phyloP scores from a whole-genome alignment of 2,113 vertebrate species.

The Myiozetetes cayanensis region DNA sequence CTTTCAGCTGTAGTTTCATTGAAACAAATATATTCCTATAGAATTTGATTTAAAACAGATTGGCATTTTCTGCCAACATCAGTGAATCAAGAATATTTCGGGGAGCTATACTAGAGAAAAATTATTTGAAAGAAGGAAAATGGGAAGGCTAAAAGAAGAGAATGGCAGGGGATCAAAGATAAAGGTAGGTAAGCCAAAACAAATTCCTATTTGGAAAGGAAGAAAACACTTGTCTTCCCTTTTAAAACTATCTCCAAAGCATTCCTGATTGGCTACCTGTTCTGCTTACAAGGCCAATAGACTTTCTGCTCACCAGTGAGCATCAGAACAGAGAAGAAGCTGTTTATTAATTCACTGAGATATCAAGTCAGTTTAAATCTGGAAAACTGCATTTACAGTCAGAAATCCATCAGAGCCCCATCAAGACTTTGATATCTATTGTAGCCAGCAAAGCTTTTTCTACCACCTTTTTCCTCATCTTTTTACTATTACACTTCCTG shows the following conservation, averaged over 20 bases:
- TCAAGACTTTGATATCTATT: not conserved
- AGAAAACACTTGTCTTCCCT: not conserved
- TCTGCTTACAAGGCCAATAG: not conserved
- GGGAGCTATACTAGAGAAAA: not conserved
- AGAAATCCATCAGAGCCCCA: not conserved
- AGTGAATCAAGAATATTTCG: constrained; percentile 27
- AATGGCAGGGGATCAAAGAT: not conserved
- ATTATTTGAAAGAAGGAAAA: constrained; percentile 18
- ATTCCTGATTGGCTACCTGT: not conserved
- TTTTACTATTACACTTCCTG: not conserved
- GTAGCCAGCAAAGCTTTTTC: not conserved
- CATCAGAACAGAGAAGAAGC: not conserved
- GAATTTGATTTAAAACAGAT: constrained; percentile 20
- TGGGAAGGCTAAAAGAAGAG: not conserved
- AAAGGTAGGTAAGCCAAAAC: not conserved
- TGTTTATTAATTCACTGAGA: not conserved
- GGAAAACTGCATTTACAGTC: not conserved
- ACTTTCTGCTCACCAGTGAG: not conserved
- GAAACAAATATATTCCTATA: constrained; percentile 28
- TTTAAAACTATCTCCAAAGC: constrained; percentile 6
- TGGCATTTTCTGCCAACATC: not conserved
- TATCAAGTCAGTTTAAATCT: not conserved
- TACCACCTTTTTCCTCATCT: not conserved
- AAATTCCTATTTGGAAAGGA: not conserved
- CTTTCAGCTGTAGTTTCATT: constrained; percentile 56